Evolutionary conservation across 2,113 vertebrate genomes (phyloP).

Genomic region (Alces alces): DNA sequence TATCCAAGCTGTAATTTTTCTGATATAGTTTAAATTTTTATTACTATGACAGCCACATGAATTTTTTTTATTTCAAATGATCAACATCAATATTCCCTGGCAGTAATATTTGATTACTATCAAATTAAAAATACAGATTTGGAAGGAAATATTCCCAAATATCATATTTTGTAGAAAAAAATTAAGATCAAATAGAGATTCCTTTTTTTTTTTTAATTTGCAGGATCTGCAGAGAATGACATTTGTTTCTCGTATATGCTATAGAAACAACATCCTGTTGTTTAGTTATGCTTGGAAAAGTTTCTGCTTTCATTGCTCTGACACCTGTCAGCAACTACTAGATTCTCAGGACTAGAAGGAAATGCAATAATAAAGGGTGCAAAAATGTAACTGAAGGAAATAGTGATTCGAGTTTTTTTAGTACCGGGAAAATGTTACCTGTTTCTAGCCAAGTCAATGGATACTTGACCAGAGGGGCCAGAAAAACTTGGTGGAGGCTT

Average conservation of each 20-base stretch:
- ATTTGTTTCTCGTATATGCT: not conserved
- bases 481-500: constrained; percentile 51
- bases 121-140: not conserved
- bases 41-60: not conserved
- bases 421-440: not conserved
- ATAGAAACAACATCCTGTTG: constrained; percentile 11
- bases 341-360: constrained; percentile 8
- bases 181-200: not conserved
- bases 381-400: not conserved
- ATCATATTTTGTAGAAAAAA: not conserved
- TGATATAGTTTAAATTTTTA: not conserved
- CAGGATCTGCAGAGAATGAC: not conserved
- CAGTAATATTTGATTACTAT: not conserved
- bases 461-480: not conserved
- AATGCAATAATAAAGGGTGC: not conserved
- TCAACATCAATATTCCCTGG: not conserved
- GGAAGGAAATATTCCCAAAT: not conserved
- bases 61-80: not conserved
- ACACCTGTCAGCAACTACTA: not conserved
- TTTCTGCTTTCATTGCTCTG: constrained; percentile 47
- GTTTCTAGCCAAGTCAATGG: not conserved
- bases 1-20: not conserved
- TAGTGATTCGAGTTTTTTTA: not conserved
- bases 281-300: constrained; percentile 28
- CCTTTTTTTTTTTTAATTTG: not conserved